phyloP scores from a whole-genome alignment of 2,888 invertebrate genomes.

The Phalangium opilio region DNA sequence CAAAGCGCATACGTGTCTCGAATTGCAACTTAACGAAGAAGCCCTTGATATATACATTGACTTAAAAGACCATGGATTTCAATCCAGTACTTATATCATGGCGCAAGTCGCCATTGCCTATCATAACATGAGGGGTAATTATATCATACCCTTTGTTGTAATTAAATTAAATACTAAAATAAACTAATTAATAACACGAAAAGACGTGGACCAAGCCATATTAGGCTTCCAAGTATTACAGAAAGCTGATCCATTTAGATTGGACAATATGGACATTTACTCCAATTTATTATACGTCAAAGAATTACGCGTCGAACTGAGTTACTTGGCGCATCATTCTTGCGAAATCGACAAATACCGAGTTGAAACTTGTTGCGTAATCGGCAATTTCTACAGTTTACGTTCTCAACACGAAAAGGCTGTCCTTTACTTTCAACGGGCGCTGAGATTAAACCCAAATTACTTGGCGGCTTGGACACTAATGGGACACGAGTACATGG shows the following conservation, averaged over 20 bases:
- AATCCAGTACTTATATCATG: conserved; percentile 70
- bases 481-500: conserved; percentile 98
- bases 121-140: conserved; percentile 45
- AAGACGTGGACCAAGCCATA: conserved; percentile 78
- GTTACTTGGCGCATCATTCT: conserved; percentile 81
- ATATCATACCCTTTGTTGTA: neutral
- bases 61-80: conserved; percentile 61
- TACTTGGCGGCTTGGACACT: conserved; percentile 94
- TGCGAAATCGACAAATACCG: conserved; percentile 89
- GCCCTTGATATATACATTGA: conserved; percentile 66
- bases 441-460: conserved; percentile 79
- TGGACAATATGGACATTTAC: conserved; percentile 92
- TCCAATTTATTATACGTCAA: conserved; percentile 91
- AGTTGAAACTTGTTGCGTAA: conserved; percentile 93
- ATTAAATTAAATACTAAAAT: too few relatives aligned
- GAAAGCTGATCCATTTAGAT: conserved; percentile 72
- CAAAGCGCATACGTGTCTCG: conserved; percentile 72
- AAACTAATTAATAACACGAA: neutral
- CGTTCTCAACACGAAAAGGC: conserved; percentile 86
- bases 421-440: conserved; percentile 90
- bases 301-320: conserved; percentile 77
- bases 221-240: conserved; percentile 66
- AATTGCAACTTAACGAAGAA: conserved; percentile 77
- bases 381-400: conserved; percentile 38
- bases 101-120: conserved; percentile 84